Conservation (phyloP, 2,797 vertebrate species). For the Tamandua tetradactyla region DNA sequence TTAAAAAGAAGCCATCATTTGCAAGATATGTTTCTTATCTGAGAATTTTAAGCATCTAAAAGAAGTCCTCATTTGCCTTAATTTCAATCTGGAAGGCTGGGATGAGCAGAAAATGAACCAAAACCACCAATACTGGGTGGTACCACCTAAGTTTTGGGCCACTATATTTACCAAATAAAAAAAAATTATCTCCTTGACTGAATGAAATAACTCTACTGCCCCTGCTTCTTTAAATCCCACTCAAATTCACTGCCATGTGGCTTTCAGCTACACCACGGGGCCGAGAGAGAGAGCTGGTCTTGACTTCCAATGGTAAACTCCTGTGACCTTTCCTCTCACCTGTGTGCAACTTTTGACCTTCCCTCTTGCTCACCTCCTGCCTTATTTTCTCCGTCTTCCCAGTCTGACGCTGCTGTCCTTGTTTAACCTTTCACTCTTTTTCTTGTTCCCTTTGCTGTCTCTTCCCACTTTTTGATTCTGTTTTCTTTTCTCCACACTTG, state of each 20-base stretch:
- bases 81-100: not conserved
- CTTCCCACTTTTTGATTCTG: not conserved
- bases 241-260: not conserved
- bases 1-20: slow-evolving; percentile 30
- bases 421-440: not conserved
- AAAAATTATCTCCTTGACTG: not conserved
- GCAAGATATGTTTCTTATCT: not conserved
- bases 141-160: rapidly evolving
- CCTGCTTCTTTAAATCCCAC: not conserved
- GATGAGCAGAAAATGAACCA: not conserved
- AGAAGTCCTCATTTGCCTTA: not conserved
- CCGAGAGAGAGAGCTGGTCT: not conserved
- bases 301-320: not conserved
- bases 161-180: not conserved
- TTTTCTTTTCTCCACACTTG: not conserved
- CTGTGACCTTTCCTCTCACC: not conserved
- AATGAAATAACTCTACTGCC: not conserved
- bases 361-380: not conserved
- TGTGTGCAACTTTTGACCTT: not conserved
- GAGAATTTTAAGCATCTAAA: not conserved
- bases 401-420: not conserved
- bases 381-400: not conserved
- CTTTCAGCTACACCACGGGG: not conserved
- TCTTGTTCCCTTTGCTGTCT: not conserved
- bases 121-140: not conserved